These are phyloP conservation scores for Teleiodes luculella DNA, from an alignment of 2,888 invertebrate genomes.

Conservation along the genomic window DNA sequence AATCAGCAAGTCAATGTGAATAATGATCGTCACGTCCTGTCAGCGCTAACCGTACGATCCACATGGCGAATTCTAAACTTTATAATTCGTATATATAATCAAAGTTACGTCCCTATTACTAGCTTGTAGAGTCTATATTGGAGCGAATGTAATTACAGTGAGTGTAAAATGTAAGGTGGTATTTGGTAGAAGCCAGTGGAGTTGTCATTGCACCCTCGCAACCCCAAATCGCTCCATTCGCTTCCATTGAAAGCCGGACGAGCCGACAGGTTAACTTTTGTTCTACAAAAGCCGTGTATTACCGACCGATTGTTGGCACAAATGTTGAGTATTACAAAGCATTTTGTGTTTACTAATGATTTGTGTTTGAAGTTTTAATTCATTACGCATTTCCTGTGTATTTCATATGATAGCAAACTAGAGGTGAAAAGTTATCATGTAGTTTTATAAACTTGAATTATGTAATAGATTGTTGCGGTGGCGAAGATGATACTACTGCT, in stretches of 20 bases:
- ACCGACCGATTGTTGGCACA: conserved; percentile 73
- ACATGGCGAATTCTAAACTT: conserved; percentile 60
- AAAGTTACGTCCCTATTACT: conserved; percentile 20
- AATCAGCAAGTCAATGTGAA: conserved; percentile 60
- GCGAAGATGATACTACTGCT: no score
- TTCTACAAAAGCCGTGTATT: conserved; percentile 72
- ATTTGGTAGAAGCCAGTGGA: conserved; percentile 52
- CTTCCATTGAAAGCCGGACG: conserved; percentile 48
- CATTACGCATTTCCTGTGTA: conserved; percentile 21
- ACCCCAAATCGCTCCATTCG: conserved; percentile 76
- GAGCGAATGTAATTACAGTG: neutral
- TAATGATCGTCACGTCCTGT: conserved; percentile 61
- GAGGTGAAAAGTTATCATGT: no score
- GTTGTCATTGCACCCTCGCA: conserved; percentile 76
- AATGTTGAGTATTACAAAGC: conserved; percentile 73
- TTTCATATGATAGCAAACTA: conserved; percentile 17
- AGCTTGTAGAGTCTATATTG: conserved; percentile 30
- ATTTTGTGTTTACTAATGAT: conserved; percentile 60
- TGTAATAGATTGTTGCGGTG: no score
- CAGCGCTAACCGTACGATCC: conserved; percentile 66
- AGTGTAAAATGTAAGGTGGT: conserved; percentile 26
- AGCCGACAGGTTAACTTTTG: conserved; percentile 77
- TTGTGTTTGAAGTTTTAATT: conserved; percentile 41
- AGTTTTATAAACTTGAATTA: no score
- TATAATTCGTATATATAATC: conserved; percentile 11